Evolutionary conservation across 64 coral and sea anemone genomes (phyloP).

Genomic region (Montipora cactus): DNA sequence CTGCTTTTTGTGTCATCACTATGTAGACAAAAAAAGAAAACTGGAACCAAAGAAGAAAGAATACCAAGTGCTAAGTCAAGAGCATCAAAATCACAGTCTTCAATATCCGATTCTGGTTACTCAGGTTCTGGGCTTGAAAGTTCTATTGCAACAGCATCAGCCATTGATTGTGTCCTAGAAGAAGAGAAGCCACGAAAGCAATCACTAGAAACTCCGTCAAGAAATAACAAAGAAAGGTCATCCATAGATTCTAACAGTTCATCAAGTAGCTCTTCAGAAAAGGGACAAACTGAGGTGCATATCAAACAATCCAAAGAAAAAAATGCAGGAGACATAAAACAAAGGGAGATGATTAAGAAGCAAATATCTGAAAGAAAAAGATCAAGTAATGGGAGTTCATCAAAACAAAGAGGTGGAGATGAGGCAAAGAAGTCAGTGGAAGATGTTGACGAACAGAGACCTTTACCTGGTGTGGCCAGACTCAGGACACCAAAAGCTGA

Average conservation of each 20-base stretch:
- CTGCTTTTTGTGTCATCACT: not conserved
- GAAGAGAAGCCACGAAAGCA: constrained; percentile 20
- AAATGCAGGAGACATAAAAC: constrained; percentile 31
- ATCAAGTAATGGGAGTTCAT: constrained; percentile 11
- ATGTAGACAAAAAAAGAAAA: constrained; percentile 74
- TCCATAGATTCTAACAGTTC: constrained; percentile 80
- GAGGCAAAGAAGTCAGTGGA: not conserved
- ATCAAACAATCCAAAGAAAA: constrained; percentile 24
- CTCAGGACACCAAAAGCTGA: constrained; percentile 9
- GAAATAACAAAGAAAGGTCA: constrained; percentile 56
- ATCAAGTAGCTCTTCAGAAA: constrained; percentile 72
- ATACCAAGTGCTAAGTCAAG: constrained; percentile 43
- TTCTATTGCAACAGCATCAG: constrained; percentile 86
- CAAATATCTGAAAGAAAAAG: constrained; percentile 80
- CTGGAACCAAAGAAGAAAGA: constrained; percentile 50
- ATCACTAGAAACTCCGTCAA: constrained; percentile 34
- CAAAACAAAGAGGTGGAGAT: constrained; percentile 14
- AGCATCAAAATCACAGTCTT: not conserved
- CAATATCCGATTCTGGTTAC: constrained; percentile 67
- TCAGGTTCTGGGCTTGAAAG: constrained; percentile 42
- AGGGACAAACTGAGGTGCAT: constrained; percentile 62
- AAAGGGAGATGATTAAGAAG: constrained; percentile 63
- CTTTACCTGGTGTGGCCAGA: not conserved
- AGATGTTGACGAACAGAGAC: constrained; percentile 43
- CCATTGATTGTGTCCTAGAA: constrained; percentile 81